Conservation (phyloP, 2,113 vertebrate genomes). For the Cynopterus brachyotis region DNA sequence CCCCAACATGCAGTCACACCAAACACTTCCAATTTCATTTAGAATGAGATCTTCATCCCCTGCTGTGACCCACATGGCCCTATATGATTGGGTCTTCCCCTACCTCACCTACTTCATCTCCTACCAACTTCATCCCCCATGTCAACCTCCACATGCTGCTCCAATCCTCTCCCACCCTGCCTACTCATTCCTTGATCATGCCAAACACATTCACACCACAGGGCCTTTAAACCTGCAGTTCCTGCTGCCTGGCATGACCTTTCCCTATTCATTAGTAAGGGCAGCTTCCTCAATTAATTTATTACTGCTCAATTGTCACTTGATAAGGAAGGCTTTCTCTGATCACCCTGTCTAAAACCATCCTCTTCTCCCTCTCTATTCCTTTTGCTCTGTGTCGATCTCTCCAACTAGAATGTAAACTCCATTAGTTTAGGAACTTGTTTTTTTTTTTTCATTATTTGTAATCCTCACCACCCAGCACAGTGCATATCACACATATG, state of each 20-base stretch:
- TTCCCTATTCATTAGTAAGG: not conserved
- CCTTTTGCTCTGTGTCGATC: not conserved
- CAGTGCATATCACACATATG: not conserved
- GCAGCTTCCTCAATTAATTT: not conserved
- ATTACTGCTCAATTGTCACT: not conserved
- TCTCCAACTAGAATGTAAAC: not conserved
- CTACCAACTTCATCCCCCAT: not conserved
- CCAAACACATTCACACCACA: not conserved
- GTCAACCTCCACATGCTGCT: not conserved
- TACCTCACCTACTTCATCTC: not conserved
- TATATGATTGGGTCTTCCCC: not conserved
- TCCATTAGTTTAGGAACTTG: not conserved
- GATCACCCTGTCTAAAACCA: not conserved
- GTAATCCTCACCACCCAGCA: no score
- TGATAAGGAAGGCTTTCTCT: not conserved
- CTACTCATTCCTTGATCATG: not conserved
- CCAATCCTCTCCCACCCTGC: not conserved
- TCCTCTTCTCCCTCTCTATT: not conserved
- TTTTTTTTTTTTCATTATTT: not conserved
- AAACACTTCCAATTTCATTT: not conserved
- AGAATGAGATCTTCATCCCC: not conserved
- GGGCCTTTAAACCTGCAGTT: not conserved
- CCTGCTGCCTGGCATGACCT: not conserved
- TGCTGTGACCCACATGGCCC: not conserved
- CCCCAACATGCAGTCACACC: not conserved